Percentiles rank a stretch among this genome's conserved stretches.
Evolutionary conservation across 2,113 vertebrate genomes (phyloP).

Genomic region (Bos indicus): DNA sequence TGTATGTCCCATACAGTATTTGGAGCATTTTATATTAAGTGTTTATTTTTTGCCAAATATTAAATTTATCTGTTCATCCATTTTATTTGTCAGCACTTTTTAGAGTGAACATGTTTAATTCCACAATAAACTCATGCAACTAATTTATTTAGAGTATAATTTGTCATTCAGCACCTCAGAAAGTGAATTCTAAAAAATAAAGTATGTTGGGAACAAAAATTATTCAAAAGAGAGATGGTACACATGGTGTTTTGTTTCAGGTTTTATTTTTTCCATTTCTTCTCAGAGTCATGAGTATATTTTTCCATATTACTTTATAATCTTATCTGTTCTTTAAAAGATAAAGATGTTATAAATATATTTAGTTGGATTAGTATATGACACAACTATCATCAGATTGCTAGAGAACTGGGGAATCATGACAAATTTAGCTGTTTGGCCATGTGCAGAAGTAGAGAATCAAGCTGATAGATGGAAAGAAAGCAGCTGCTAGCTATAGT

Average conservation of each 20-base stretch:
- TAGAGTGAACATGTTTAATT: not conserved
- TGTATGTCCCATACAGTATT: not conserved
- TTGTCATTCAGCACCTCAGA: not conserved
- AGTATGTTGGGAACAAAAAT: not conserved
- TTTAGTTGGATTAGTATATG: not conserved
- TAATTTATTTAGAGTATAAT: not conserved
- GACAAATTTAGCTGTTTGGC: constrained; percentile 32
- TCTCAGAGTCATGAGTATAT: not conserved
- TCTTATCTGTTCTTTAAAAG: not conserved
- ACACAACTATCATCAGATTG: not conserved
- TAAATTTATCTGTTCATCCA: not conserved
- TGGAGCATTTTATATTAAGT: not conserved
- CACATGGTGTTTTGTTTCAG: not conserved
- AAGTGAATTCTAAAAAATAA: not conserved
- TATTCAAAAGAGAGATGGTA: not conserved
- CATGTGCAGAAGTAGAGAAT: not conserved
- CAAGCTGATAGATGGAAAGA: constrained; percentile 24
- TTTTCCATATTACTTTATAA: not conserved
- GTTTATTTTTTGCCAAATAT: not conserved
- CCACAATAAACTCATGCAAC: not conserved
- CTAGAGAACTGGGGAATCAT: not conserved
- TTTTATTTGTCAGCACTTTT: not conserved
- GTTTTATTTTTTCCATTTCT: not conserved
- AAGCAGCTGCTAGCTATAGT: constrained; percentile 45
- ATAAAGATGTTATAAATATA: not conserved